Evolutionary conservation across 2,113 vertebrate species (phyloP).

Genomic region (Embiotoca jacksoni): DNA sequence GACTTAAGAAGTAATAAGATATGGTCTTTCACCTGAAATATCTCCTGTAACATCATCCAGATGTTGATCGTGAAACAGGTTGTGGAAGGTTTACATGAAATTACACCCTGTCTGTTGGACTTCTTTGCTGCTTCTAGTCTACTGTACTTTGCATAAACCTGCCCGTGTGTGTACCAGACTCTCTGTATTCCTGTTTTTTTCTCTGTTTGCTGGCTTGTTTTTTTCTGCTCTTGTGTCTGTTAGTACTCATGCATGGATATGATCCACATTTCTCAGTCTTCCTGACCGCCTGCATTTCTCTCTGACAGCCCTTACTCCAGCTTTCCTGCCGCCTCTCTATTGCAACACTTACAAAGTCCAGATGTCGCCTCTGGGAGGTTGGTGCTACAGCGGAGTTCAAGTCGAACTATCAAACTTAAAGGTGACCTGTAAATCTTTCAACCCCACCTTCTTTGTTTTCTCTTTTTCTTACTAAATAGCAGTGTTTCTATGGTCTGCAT

Average conservation of each 20-base stretch:
- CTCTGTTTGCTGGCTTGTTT: not conserved
- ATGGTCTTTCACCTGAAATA: slow-evolving; percentile 23
- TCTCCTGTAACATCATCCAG: slow-evolving; percentile 42
- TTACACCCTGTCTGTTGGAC: slow-evolving; percentile 31
- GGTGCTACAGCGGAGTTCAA: slow-evolving; percentile 23
- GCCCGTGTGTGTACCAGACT: not conserved
- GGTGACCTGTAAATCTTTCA: slow-evolving; percentile 61
- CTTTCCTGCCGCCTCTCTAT: slow-evolving; percentile 1
- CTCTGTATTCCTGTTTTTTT: not conserved
- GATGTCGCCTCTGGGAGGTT: slow-evolving; percentile 60
- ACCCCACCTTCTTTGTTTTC: not conserved
- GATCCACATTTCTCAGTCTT: slow-evolving; percentile 7
- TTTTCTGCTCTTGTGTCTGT: not conserved
- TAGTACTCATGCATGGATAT: not conserved
- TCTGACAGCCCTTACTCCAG: slow-evolving; percentile 25
- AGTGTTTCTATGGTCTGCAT: slow-evolving; percentile 37
- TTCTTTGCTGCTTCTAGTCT: slow-evolving; percentile 7
- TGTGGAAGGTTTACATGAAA: slow-evolving; percentile 11
- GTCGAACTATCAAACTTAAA: slow-evolving; percentile 48
- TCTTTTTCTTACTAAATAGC: slow-evolving; percentile 13
- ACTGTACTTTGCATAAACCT: not conserved
- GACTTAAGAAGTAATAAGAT: not conserved
- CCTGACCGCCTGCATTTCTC: not conserved
- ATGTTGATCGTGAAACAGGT: slow-evolving; percentile 41
- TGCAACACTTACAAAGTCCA: slow-evolving; percentile 49